phyloP scores from a whole-genome alignment of 2,797 vertebrate genomes.

The Glossophaga mutica region DNA sequence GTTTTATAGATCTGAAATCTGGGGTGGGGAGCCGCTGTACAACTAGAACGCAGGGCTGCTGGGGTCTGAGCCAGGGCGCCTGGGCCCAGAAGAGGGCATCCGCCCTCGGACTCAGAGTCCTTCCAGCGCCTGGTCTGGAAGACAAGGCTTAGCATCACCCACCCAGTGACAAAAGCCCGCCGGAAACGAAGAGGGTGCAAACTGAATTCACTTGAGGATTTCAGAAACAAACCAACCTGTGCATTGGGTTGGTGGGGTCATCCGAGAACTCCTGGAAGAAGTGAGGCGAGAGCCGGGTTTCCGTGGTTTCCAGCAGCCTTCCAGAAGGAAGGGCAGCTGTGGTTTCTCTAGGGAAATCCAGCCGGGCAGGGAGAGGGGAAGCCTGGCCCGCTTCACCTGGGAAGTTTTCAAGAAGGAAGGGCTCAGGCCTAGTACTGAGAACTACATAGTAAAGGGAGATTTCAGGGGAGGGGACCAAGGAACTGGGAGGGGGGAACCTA shows the following conservation, averaged over 20 bases:
- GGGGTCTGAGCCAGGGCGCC: background rate
- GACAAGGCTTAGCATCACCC: background rate
- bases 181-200: background rate
- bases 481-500: conserved; percentile 6
- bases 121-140: background rate
- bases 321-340: background rate
- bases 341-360: background rate
- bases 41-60: background rate
- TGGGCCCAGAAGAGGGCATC: background rate
- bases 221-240: background rate
- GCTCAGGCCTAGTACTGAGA: background rate
- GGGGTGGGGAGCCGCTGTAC: background rate
- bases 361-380: conserved; percentile 14
- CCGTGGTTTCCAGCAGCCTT: background rate
- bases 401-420: conserved; percentile 54
- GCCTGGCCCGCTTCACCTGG: conserved; percentile 3
- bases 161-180: background rate
- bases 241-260: background rate
- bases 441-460: conserved; percentile 21
- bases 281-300: background rate
- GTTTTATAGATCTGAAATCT: background rate
- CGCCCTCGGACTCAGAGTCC: background rate
- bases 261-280: background rate
- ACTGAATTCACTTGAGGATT: background rate
- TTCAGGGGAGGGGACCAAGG: conserved; percentile 11